Conservation (phyloP, 2,113 vertebrate genomes). For the Regulus satrapa region DNA sequence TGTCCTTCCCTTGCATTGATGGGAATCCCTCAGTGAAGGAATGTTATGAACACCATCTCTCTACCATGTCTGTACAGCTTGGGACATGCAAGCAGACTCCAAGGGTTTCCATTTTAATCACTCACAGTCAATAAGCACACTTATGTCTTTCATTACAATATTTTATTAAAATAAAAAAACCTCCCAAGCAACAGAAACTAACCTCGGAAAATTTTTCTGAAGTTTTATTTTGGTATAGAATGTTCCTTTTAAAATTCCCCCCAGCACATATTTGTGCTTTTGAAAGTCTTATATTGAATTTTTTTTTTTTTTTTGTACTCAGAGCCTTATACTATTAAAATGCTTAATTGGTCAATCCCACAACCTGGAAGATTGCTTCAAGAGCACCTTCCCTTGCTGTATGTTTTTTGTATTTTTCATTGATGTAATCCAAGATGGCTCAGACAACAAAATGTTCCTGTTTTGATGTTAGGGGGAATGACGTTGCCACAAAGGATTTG, state of each 20-base stretch:
- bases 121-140: background rate
- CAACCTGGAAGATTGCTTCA: background rate
- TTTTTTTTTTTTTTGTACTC: background rate
- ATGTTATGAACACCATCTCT: fast-evolving
- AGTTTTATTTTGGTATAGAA: background rate
- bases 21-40: background rate
- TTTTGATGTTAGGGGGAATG: background rate
- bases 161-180: background rate
- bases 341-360: background rate
- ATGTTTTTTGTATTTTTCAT: background rate
- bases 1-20: background rate
- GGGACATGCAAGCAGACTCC: background rate
- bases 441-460: background rate
- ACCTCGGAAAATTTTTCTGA: background rate
- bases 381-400: background rate
- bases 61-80: background rate
- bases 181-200: background rate
- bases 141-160: background rate
- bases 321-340: background rate
- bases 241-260: background rate
- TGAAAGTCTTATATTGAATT: background rate
- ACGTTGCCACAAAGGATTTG: background rate
- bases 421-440: background rate
- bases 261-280: background rate
- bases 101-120: background rate